These are phyloP conservation scores for Nyctereutes procyonoides DNA, from an alignment of 2,113 vertebrate genomes.

Conservation along the genomic window DNA sequence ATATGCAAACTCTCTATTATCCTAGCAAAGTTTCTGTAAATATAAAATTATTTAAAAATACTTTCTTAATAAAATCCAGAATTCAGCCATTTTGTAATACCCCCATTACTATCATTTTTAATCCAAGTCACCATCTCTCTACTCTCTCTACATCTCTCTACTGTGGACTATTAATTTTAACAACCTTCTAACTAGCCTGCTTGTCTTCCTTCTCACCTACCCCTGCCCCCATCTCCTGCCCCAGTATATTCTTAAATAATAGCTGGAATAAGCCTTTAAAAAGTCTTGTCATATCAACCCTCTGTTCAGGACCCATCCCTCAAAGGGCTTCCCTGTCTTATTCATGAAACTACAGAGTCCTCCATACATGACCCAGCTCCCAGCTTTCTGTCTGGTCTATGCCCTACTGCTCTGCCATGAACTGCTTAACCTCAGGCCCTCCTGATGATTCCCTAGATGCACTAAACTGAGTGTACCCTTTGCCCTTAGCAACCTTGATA, in stretches of 20 bases:
- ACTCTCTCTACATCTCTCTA: background rate
- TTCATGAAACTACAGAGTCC: background rate
- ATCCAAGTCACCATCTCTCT: background rate
- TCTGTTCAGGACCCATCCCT: background rate
- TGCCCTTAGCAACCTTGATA: background rate
- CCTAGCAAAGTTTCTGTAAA: slow-evolving; percentile 31
- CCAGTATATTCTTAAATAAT: background rate
- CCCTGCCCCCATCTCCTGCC: too few relatives aligned
- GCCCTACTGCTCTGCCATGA: background rate
- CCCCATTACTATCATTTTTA: background rate
- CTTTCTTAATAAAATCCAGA: background rate
- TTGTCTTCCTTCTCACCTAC: background rate
- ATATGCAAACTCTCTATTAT: background rate
- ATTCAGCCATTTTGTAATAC: background rate
- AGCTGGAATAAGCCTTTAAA: background rate
- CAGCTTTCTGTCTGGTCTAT: background rate
- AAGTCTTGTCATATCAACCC: background rate
- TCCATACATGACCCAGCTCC: background rate
- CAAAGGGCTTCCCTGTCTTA: background rate
- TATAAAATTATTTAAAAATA: slow-evolving; percentile 38
- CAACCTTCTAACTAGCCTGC: background rate
- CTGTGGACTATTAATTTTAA: background rate
- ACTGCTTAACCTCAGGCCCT: background rate
- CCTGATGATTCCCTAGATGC: background rate
- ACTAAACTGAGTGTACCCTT: background rate